These are phyloP conservation scores for Gymnothorax javanicus DNA, from an alignment of 2,797 vertebrate species.

Conservation along the genomic window DNA sequence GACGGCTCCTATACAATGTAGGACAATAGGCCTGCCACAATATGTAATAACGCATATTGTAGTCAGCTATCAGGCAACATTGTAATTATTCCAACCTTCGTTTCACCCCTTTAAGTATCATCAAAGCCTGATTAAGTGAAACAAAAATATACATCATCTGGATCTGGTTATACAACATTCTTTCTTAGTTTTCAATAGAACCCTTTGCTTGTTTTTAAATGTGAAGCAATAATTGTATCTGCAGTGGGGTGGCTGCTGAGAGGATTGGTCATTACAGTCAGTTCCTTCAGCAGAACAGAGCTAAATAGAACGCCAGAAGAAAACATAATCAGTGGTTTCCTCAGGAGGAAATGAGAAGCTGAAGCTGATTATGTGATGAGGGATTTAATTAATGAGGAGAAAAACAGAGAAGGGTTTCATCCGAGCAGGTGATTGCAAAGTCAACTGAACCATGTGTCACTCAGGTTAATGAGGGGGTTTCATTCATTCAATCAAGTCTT, in stretches of 20 bases:
- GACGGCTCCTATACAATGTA: background rate
- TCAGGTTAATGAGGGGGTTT: constrained; percentile 3
- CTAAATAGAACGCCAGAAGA: background rate
- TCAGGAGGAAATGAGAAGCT: background rate
- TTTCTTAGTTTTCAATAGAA: background rate
- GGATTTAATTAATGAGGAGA: constrained; percentile 11
- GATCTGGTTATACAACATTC: background rate
- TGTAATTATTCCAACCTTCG: background rate
- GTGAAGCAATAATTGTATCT: background rate
- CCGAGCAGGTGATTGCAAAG: background rate
- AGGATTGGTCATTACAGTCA: background rate
- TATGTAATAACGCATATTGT: background rate
- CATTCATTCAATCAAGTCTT: background rate
- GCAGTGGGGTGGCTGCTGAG: background rate
- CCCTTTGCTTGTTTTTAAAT: background rate
- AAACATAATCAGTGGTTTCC: background rate
- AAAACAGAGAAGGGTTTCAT: background rate
- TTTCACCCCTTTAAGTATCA: background rate
- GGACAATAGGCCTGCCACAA: background rate
- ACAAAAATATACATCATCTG: background rate
- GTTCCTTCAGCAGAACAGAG: background rate
- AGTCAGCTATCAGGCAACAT: background rate
- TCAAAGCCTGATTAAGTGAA: background rate
- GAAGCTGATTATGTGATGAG: background rate
- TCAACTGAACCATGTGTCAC: background rate